phyloP scores from a whole-genome alignment of 2,888 invertebrate species.

The Plemyria rubiginata region DNA sequence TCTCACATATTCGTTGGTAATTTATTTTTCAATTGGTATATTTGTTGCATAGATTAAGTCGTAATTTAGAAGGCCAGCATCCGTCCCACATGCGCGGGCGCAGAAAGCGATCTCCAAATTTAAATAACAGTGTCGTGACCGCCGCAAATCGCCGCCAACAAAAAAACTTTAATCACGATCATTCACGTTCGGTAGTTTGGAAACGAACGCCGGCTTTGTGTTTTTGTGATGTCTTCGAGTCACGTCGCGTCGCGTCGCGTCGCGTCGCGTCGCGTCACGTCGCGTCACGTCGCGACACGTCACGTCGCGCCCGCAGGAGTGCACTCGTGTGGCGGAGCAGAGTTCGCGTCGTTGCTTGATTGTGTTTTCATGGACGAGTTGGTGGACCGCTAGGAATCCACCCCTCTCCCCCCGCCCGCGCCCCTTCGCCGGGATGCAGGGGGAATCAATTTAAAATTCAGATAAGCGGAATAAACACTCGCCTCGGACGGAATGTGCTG shows the following conservation, averaged over 20 bases:
- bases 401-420: constrained; percentile 11
- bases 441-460: constrained; percentile 72
- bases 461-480: constrained; percentile 79
- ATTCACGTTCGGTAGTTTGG: constrained; percentile 45
- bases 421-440: constrained; percentile 25
- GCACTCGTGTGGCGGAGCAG: constrained; percentile 31
- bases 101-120: constrained; percentile 18
- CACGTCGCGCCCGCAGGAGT: background rate
- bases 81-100: background rate
- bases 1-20: no score
- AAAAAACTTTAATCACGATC: constrained; percentile 43
- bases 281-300: background rate
- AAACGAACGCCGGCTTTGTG: constrained; percentile 37
- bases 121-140: constrained; percentile 31
- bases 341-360: constrained; percentile 64
- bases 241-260: background rate
- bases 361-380: constrained; percentile 74
- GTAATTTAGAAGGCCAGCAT: background rate
- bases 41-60: background rate
- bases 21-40: no score
- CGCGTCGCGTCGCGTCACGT: background rate
- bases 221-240: constrained; percentile 32
- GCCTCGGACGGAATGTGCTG: constrained; percentile 57
- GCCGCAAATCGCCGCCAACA: constrained; percentile 26
- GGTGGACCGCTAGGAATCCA: constrained; percentile 72